These are phyloP conservation scores for Triplophysa yarkandensis DNA, from an alignment of 2,797 vertebrate species.

Conservation along the genomic window DNA sequence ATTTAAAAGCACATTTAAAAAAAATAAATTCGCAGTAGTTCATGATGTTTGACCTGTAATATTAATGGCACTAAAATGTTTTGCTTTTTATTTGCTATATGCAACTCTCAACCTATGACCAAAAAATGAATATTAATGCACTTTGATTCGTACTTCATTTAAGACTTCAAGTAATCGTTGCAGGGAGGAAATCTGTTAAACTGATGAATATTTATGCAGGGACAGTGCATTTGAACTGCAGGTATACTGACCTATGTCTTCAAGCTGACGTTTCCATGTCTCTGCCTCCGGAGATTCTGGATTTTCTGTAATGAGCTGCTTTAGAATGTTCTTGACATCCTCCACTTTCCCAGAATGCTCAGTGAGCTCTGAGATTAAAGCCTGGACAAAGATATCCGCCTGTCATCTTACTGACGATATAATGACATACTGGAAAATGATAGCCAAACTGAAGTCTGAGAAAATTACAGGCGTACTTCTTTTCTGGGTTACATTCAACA, in stretches of 20 bases:
- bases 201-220: background rate
- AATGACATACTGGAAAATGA: conserved; percentile 3
- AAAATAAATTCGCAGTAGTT: background rate
- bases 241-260: conserved; percentile 85
- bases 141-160: background rate
- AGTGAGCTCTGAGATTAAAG: conserved; percentile 86
- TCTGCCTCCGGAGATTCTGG: conserved; percentile 90
- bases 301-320: conserved; percentile 84
- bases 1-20: conserved; percentile 38
- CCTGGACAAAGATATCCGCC: conserved; percentile 68
- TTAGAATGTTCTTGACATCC: conserved; percentile 85
- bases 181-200: background rate
- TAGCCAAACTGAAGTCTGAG: background rate
- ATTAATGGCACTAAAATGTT: conserved; percentile 12
- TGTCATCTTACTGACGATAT: conserved; percentile 6
- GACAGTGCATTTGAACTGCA: background rate
- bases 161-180: background rate
- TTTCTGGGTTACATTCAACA: background rate
- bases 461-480: conserved; percentile 17
- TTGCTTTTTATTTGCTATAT: conserved; percentile 12
- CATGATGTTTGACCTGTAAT: conserved; percentile 2
- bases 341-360: conserved; percentile 89
- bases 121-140: conserved; percentile 14
- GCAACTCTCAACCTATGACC: conserved; percentile 18
- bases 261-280: conserved; percentile 89